Percentiles rank a stretch among this genome's conserved stretches.
These are phyloP conservation scores for Halictus quadricinctus DNA, from an alignment of 2,888 invertebrate genomes.

Conservation along the genomic window DNA sequence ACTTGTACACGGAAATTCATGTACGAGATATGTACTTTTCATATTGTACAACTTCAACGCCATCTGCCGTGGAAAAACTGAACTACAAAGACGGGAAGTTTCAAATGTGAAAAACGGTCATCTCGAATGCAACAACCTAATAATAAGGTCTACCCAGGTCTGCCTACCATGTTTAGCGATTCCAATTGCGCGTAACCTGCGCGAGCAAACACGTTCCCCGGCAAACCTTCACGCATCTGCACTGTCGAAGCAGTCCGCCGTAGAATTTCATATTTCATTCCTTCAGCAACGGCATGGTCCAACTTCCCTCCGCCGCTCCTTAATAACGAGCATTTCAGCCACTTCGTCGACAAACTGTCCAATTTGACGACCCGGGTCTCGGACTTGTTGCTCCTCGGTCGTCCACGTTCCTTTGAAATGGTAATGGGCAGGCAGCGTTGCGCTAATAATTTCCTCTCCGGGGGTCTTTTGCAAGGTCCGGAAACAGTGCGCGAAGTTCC, in stretches of 20 bases:
- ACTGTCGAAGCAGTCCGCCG: background rate
- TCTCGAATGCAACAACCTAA: no score
- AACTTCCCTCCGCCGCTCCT: slow-evolving; percentile 1
- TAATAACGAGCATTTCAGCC: slow-evolving; percentile 10
- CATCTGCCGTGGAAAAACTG: no score
- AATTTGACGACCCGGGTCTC: slow-evolving; percentile 44
- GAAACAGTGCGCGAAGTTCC: background rate
- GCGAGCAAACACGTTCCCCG: background rate
- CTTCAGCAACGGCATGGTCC: background rate
- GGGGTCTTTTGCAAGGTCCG: background rate
- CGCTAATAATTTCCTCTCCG: slow-evolving; percentile 42
- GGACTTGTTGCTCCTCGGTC: slow-evolving; percentile 52
- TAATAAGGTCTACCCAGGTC: no score
- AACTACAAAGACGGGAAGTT: no score
- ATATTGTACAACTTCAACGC: no score
- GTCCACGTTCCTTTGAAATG: slow-evolving; percentile 47
- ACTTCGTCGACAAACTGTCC: slow-evolving; percentile 16
- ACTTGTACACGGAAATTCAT: no score
- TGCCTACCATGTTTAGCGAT: background rate
- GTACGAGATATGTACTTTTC: no score
- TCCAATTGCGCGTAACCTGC: background rate
- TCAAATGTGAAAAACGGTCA: no score
- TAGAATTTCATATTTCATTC: slow-evolving; percentile 17
- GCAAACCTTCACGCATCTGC: background rate
- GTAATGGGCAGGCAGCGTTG: slow-evolving; percentile 28